A percentile compares a stretch with the other conserved stretches of the same genome.
These are phyloP conservation scores for Holacanthus passer DNA, from an alignment of 2,113 vertebrate genomes.

Conservation along the genomic window DNA sequence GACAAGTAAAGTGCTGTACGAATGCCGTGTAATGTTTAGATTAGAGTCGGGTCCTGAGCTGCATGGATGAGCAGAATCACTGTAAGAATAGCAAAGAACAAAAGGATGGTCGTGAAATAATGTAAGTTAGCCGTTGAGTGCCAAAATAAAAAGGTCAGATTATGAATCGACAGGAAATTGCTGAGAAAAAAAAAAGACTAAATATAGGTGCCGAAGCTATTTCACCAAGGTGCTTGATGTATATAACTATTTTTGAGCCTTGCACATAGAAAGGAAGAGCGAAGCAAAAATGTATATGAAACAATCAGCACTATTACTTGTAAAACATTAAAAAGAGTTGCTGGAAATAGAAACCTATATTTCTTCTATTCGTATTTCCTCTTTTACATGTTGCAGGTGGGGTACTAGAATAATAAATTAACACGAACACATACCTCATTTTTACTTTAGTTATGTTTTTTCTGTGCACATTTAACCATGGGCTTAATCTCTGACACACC, in stretches of 20 bases:
- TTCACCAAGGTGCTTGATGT: conserved; percentile 78
- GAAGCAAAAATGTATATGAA: conserved; percentile 60
- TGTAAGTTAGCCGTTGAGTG: conserved; percentile 56
- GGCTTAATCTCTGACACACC: conserved; percentile 8
- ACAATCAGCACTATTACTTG: conserved; percentile 62
- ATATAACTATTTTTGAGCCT: conserved; percentile 75
- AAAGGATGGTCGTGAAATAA: conserved; percentile 23
- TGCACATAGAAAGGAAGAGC: conserved; percentile 69
- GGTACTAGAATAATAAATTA: conserved; percentile 33
- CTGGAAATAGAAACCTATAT: conserved; percentile 44
- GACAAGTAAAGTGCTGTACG: conserved; percentile 1
- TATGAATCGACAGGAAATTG: conserved; percentile 48
- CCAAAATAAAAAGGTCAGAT: conserved; percentile 70
- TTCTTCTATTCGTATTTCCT: conserved; percentile 42
- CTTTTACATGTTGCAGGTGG: conserved; percentile 30
- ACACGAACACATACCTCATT: conserved; percentile 59
- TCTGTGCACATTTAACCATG: conserved; percentile 25
- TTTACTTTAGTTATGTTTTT: conserved; percentile 35
- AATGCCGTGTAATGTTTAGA: conserved; percentile 8
- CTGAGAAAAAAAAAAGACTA: conserved; percentile 7
- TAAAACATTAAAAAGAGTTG: conserved; percentile 36
- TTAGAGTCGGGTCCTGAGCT: conserved; percentile 18
- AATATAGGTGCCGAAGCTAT: conserved; percentile 55
- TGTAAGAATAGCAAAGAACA: background rate
- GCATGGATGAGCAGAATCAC: conserved; percentile 42